These are phyloP conservation scores for Camponotus pennsylvanicus DNA, from an alignment of 1,140 invertebrate species.

Conservation along the genomic window DNA sequence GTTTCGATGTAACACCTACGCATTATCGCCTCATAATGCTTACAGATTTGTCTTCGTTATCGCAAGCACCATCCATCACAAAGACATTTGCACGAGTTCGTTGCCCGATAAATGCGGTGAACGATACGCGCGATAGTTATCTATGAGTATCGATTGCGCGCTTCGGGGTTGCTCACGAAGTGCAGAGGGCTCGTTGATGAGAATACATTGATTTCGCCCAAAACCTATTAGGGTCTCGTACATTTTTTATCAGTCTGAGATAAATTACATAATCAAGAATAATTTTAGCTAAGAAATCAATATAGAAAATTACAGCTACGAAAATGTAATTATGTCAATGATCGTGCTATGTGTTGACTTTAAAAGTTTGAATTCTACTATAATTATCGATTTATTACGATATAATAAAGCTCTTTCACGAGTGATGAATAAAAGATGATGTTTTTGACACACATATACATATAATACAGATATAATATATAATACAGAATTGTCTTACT, in stretches of 20 bases:
- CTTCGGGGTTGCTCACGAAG: neutral
- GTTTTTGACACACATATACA: neutral
- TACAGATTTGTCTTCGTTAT: slow-evolving; percentile 61
- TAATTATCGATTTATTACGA: slow-evolving; percentile 2
- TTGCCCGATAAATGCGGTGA: slow-evolving; percentile 40
- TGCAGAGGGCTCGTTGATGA: slow-evolving; percentile 23
- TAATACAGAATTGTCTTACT: neutral
- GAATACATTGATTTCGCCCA: slow-evolving; percentile 6
- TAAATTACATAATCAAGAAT: too few species aligned
- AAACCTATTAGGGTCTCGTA: neutral
- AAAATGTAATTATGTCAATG: slow-evolving; percentile 26
- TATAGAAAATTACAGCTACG: neutral
- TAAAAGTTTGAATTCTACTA: slow-evolving; percentile 4
- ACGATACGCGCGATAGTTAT: slow-evolving; percentile 48
- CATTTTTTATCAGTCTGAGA: neutral
- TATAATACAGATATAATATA: neutral
- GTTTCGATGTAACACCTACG: slow-evolving; percentile 48
- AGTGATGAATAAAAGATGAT: neutral
- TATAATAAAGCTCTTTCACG: neutral
- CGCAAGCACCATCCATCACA: slow-evolving; percentile 56
- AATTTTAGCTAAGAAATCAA: neutral
- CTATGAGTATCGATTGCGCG: slow-evolving; percentile 52
- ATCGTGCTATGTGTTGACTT: neutral
- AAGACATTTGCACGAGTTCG: slow-evolving; percentile 58
- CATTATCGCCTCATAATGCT: slow-evolving; percentile 53